Evolutionary conservation across 2,888 invertebrate species (phyloP).

Genomic region (Oscheius sp.): DNA sequence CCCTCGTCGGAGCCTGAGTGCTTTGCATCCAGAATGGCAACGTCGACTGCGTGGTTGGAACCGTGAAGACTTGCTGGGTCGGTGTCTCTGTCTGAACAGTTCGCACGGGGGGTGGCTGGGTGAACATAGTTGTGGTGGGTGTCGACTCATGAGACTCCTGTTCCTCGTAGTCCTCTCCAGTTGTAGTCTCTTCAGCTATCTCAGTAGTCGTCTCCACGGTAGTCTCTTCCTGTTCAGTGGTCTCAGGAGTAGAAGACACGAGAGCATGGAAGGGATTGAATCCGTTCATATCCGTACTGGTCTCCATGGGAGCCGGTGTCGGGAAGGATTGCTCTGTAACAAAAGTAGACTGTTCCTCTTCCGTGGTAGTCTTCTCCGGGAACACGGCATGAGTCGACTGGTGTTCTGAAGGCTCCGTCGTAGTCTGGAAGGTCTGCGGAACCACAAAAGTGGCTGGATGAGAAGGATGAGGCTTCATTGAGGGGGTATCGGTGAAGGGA

Average conservation of each 20-base stretch:
- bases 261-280: conserved; percentile 35
- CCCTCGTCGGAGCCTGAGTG: conserved; percentile 35
- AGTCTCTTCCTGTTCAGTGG: conserved; percentile 38
- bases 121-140: not conserved
- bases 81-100: conserved; percentile 1
- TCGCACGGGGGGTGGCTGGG: not conserved
- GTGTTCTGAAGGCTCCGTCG: conserved; percentile 40
- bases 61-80: conserved; percentile 7
- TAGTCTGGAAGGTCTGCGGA: conserved; percentile 51
- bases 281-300: conserved; percentile 4
- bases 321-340: conserved; percentile 31
- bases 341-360: conserved; percentile 22
- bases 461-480: not conserved
- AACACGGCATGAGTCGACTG: conserved; percentile 38
- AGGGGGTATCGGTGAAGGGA: not conserved
- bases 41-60: conserved; percentile 41
- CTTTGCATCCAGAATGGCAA: conserved; percentile 59
- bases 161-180: conserved; percentile 30
- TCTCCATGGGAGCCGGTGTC: conserved; percentile 34
- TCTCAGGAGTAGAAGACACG: conserved; percentile 23
- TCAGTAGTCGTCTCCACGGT: conserved; percentile 20
- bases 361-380: conserved; percentile 25
- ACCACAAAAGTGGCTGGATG: conserved; percentile 48
- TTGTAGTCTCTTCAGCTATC: conserved; percentile 6
- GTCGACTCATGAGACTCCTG: conserved; percentile 25